phyloP scores from a whole-genome alignment of 2,888 invertebrate species.

The Polyploca ridens region DNA sequence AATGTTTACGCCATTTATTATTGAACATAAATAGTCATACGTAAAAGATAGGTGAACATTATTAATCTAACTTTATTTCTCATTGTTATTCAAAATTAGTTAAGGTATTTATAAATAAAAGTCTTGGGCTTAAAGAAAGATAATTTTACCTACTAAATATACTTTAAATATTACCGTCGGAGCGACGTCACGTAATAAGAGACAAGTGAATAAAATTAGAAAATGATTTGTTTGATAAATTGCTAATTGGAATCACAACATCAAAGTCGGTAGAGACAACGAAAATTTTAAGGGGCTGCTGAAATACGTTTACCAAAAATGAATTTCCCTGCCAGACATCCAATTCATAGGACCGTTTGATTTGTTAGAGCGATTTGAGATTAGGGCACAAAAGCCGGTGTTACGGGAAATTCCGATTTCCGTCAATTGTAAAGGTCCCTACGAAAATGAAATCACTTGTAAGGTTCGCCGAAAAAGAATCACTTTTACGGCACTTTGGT shows the following conservation, averaged over 20 bases:
- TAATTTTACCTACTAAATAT: no score
- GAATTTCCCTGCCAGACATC: slow-evolving; percentile 27
- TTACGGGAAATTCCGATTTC: slow-evolving; percentile 68
- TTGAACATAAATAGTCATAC: no score
- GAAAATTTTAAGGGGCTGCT: slow-evolving; percentile 6
- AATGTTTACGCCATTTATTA: no score
- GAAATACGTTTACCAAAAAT: slow-evolving; percentile 15
- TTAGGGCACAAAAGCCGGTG: slow-evolving; percentile 58
- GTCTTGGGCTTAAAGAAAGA: no score
- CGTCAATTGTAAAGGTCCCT: slow-evolving; percentile 65
- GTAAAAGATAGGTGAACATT: no score
- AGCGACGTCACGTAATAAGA: neutral
- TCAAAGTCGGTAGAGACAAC: neutral
- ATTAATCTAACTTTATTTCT: no score
- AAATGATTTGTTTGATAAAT: neutral
- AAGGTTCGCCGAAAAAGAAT: slow-evolving; percentile 62
- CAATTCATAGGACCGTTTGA: slow-evolving; percentile 42
- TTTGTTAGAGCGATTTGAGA: slow-evolving; percentile 62
- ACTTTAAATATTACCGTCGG: neutral
- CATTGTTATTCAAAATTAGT: no score
- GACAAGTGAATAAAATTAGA: neutral
- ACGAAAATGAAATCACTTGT: slow-evolving; percentile 67
- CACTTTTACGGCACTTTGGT: slow-evolving; percentile 67
- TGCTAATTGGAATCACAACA: neutral
- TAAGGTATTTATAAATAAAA: no score